Evolutionary conservation across 2,113 vertebrate genomes (phyloP), one percentile per base, ranked within the genome.

Genomic region (Aphyosemion australe): DNA sequence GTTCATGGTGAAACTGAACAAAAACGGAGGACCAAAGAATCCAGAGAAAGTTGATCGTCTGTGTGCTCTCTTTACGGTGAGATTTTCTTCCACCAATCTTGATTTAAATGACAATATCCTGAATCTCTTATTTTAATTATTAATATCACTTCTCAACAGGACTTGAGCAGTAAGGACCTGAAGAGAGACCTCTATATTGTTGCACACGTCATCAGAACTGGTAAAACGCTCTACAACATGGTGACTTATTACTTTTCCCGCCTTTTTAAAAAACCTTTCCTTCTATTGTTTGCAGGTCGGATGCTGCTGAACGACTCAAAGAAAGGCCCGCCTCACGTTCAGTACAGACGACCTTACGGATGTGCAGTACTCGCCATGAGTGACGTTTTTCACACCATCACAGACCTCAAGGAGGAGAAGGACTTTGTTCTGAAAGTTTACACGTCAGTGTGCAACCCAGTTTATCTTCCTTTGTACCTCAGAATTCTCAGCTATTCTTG

Each of bases 371-470:
- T 98, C 9, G 95, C 96, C 79, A 91, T 98, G 85, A 91, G 95
- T 76, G 96, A 98, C 50, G 94, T 95, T 62, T 94, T 98, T 46
- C 95, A 96, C 82, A 95, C 95, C 13, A 94, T 97, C 80, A 94
- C 95, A 0, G 96, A 98, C 84, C 92, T 97, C 75, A 96, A 95
- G 78, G 96, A 98, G 68, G 96, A 98, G 83, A 98, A 98, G 80
- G 96, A 98, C 88, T 98, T 98, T 89, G 96, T 98, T 71, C 95
- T 98, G 69, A 98, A 98, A 89, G 95, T 98, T 91, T 98, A 97
- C 89, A 98, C 94, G 96, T 97, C 83, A 96, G 96, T 95, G 16
- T 21, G 13, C 21, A 12, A 12, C 8, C 11, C 13, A 50, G 31
- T 2, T 31, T 19, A 12, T 50, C 32, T 6, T 49, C 2, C n/a